Evolutionary conservation across 2,113 vertebrate species (phyloP).

Genomic region (Paradisaea rubra): DNA sequence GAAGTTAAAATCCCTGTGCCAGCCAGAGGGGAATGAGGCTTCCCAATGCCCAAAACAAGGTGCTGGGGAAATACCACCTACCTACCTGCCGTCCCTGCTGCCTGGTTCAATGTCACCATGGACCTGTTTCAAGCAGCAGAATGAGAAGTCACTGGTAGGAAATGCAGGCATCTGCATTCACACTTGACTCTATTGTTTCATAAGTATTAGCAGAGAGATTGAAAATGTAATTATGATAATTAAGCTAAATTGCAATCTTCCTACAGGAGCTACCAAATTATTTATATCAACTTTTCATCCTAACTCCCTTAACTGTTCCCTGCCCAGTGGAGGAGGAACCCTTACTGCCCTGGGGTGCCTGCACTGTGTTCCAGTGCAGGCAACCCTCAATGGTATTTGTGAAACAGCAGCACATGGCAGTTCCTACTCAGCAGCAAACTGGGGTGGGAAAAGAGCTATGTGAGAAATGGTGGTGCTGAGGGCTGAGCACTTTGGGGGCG

Average conservation of each 20-base stretch:
- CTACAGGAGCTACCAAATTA: slow-evolving; percentile 19
- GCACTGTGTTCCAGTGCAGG: not conserved
- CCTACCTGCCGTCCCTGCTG: fast-evolving
- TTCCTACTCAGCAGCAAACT: not conserved
- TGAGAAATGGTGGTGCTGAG: not conserved
- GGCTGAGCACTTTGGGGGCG: not conserved
- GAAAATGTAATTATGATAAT: slow-evolving; percentile 51
- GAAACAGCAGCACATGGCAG: not conserved
- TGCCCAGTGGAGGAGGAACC: not conserved
- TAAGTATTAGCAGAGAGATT: slow-evolving; percentile 23
- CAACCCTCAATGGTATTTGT: not conserved
- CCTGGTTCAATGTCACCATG: not conserved
- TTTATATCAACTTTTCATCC: slow-evolving; percentile 17
- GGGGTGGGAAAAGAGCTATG: not conserved
- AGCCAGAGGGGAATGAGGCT: not conserved
- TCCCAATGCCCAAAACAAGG: not conserved
- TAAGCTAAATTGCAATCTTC: slow-evolving; percentile 8
- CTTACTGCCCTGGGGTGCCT: not conserved
- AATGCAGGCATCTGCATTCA: not conserved
- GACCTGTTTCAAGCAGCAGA: not conserved
- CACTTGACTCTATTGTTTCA: not conserved
- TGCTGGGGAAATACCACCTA: not conserved
- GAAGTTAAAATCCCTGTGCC: not conserved
- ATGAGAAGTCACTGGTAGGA: not conserved
- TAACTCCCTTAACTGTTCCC: not conserved